Base-by-base conservation (phyloP, 2,797 vertebrate species). In the Sebastes matsubarae region DNA sequence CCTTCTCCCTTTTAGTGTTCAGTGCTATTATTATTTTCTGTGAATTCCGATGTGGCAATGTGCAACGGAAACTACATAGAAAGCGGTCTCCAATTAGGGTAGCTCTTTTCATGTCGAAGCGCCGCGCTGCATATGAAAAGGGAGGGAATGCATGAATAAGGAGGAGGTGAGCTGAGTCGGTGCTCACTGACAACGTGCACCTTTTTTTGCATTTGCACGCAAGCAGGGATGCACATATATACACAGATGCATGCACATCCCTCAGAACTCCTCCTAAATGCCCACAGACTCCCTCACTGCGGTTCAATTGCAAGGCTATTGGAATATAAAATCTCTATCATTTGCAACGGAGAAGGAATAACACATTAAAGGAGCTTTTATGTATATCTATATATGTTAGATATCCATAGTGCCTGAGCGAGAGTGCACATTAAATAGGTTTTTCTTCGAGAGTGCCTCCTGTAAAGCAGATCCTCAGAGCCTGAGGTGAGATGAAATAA, bases 11-110 rank as follows among this genome's bases (percentile, higher is more conserved):
- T 11, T 77, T 77, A 60, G 65, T 64, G 22, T 80, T 79, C 66
- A 57, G 32, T 11, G 34, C 68, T 85, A 83, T 89, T 85, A 87
- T 89, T 88, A 88, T 90, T 88, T 89, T 81, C 69, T 59, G 57
- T 25, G 64, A 87, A 89, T 91, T 91, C 75, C 66, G n/a, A 82
- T 83, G 80, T 87, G 85, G 72, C 79, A 86, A 79, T 74, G 74
- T 85, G 85, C 84, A 92, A 89, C 70, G 38, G 79, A 92, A 92
- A 79, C 85, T 91, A 88, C 90, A 92, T 92, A 88, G 82, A 91
- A 88, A 92, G 84, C 83, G 84, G 89, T 24, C 79, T 85, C 83
- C 93, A 94, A 94, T 94, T 94, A 94, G 89, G 84, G 60, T 29
- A 52, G 75, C 75, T 89, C 81, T 85, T 91, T 92, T 93, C 74